phyloP scores from a whole-genome alignment of 2,888 invertebrate species.

The Drosophila leonis region DNA sequence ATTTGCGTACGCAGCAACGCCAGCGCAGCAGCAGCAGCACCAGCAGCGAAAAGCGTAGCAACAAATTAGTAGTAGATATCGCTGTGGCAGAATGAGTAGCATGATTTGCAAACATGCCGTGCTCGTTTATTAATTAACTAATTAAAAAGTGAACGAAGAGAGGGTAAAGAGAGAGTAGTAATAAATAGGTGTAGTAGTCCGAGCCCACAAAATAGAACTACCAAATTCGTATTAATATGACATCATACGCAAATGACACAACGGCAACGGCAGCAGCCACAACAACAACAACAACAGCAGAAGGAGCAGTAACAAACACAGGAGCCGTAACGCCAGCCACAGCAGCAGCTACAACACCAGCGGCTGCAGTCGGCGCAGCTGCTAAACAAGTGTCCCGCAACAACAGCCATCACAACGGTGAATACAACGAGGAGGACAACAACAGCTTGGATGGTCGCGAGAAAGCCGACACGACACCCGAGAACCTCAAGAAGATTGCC shows the following conservation, averaged over 20 bases:
- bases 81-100: conserved; percentile 19
- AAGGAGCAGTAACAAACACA: conserved; percentile 19
- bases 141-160: conserved; percentile 64
- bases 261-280: conserved; percentile 61
- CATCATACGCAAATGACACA: conserved; percentile 77
- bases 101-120: conserved; percentile 40
- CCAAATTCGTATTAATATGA: conserved; percentile 57
- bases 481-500: conserved; percentile 85
- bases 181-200: conserved; percentile 53
- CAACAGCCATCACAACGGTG: conserved; percentile 30
- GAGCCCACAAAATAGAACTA: conserved; percentile 13
- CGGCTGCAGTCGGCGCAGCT: conserved; percentile 31
- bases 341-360: conserved; percentile 7
- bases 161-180: conserved; percentile 3
- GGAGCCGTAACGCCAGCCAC: conserved; percentile 24
- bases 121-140: conserved; percentile 71
- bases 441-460: conserved; percentile 83
- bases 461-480: conserved; percentile 85
- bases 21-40: conserved; percentile 32
- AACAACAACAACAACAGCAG: conserved; percentile 33
- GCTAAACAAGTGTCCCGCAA: conserved; percentile 51
- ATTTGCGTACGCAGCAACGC: conserved; percentile 60
- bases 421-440: conserved; percentile 61
- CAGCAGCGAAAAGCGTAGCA: conserved; percentile 50
- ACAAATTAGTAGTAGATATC: conserved; percentile 42